Evolutionary conservation across 2,888 invertebrate species (phyloP), one percentile per base, ranked within the genome.

Genomic region (Pheosia gnoma): DNA sequence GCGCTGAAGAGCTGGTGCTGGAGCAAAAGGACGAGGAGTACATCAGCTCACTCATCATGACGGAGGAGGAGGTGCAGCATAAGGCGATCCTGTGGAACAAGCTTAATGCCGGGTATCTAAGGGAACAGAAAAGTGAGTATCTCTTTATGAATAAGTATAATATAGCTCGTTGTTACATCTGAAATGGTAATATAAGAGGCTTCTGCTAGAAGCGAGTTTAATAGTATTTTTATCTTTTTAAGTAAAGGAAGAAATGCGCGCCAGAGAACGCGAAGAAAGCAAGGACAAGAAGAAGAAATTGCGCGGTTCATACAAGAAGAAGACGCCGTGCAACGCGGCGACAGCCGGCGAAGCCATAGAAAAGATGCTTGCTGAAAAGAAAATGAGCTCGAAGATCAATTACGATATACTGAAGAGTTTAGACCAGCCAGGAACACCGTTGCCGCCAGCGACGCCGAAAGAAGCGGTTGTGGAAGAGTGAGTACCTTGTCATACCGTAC

Each of bases 371-470:
- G 97, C 92, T 73, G 99, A 99, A 85, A 98, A 98, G 90, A 97
- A 97, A 83, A 97, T 99, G 71, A 99, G 99, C 4, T 96, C 96
- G 5, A 99, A 99, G 94, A 99, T 99, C 61, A 99, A 99, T 90
- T 99, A 99, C 82, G 99, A 99, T 75, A 99, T 99, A 51, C 90
- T 99, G 64, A 97, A 97, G 86, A 97, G 96, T 75, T 91, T 99
- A 61, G 96, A 95, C 72, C 86, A 86, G 43, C 86, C 88, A 0
- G 89, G 86, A 0, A 87, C 86, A 0, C 80, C 83, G 0, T n/a
- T 78, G 39, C 79, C 85, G 0, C 68, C 77, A 0, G 56, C 75
- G 3, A 78, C 82, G 8, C 68, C 81, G 3, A 72, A 72, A 10
- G 74, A 65, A 5, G 63, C 70, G 4, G 59, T 70, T 5, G 65